phyloP scores from a whole-genome alignment of 1,140 invertebrate genomes.

The Solenopsis fugax region DNA sequence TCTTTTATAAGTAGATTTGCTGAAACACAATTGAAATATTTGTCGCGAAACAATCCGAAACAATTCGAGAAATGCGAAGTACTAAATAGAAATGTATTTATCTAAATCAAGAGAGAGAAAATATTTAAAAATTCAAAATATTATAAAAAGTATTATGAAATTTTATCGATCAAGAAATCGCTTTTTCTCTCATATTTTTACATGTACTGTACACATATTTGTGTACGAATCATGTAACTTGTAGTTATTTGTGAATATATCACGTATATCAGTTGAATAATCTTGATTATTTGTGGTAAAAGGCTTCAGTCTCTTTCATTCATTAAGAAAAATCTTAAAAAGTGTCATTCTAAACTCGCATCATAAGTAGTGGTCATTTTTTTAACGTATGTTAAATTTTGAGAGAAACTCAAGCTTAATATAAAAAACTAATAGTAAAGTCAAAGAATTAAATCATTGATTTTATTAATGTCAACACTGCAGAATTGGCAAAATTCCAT shows the following conservation, averaged over 20 bases:
- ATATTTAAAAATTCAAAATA: background rate
- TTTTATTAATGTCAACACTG: background rate
- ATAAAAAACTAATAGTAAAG: background rate
- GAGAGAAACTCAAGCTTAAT: background rate
- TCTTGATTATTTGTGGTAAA: background rate
- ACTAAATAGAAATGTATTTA: background rate
- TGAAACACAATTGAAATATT: conserved; percentile 43
- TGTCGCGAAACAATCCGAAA: background rate
- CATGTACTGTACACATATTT: background rate
- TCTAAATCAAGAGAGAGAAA: background rate
- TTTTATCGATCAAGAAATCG: background rate
- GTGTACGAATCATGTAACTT: background rate
- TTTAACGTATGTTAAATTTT: background rate
- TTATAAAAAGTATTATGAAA: background rate
- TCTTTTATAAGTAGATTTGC: conserved; percentile 45
- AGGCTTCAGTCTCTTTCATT: background rate
- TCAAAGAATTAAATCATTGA: background rate
- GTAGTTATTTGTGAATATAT: too few species aligned
- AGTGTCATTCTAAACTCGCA: background rate
- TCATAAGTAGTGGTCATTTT: background rate
- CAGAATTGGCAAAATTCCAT: too few species aligned
- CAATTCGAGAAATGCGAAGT: background rate
- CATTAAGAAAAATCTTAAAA: background rate
- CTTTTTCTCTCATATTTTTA: background rate
- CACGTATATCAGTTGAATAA: background rate